Evolutionary conservation across 2,888 invertebrate species (phyloP), one percentile per base, ranked within the genome.

Genomic region (Acronicta alni): DNA sequence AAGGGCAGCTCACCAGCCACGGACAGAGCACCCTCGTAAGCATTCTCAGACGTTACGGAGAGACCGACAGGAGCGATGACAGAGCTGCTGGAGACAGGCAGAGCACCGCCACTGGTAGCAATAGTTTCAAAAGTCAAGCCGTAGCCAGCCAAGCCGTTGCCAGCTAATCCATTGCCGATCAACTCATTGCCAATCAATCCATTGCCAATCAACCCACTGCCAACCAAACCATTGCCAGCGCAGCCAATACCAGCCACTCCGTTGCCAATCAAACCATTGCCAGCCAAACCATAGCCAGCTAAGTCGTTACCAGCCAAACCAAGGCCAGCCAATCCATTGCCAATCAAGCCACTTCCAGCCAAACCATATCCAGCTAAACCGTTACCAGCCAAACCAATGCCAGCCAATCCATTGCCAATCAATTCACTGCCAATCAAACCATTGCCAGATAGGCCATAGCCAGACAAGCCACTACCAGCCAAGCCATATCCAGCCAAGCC

Each of bases 41-140:
- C 59, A 2, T 78, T 78, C 8, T 78, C 76, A 10, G 78, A 77
- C 0, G 46, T 35, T 17, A 77, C 56, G 12, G 67, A 49, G 20
- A 77, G 45, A 2, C 77, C 77, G 7, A 43, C 49, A 0, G 73
- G 75, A 20, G 68, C n/a, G 3, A 61, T 32, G 0, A 59, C 18
- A 14, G 73, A 77, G 1, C 51, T 32, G 8, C 77, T 77, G 32
- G 65, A 35, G 6, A 77, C 63, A 0, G 69, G 49, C 0, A 77
- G 59, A 26, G 57, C 58, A 16, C 77, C 75, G 0, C 72, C 68
- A 15, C 54, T 60, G 7, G 65, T 69, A 0, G 68, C 49, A n/a
- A 20, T 55, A 12, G 32, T 5, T 14, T 32, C 32, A 14, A 32
- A 14, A 32, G n/a, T n/a, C n/a, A 35, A 35, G 1, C 14, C 14